These are phyloP conservation scores for Aphis gossypii DNA, from an alignment of 1,140 invertebrate species.

Conservation along the genomic window DNA sequence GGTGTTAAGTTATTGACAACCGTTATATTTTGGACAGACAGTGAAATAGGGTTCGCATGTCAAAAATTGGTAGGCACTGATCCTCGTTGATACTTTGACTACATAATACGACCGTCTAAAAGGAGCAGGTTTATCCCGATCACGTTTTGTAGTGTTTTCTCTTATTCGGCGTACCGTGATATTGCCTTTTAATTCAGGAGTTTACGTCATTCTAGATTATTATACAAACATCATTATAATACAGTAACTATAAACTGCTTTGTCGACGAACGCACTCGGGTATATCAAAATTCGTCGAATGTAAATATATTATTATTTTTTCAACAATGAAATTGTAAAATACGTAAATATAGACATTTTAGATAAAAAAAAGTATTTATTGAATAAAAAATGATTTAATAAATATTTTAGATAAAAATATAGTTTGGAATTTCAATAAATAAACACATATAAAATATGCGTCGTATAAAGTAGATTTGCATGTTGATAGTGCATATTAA, in stretches of 20 bases:
- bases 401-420: not conserved
- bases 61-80: constrained; percentile 10
- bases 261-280: not conserved
- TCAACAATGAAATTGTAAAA: not conserved
- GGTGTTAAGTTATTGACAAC: constrained; percentile 35
- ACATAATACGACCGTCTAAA: constrained; percentile 19
- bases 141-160: constrained; percentile 17
- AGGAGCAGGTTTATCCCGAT: not conserved
- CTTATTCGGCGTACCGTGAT: not conserved
- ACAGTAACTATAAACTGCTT: not conserved
- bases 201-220: constrained; percentile 24
- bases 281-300: not conserved
- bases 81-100: constrained; percentile 39
- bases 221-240: constrained; percentile 27
- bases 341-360: not conserved
- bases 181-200: constrained; percentile 20
- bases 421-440: not conserved
- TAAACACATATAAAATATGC: not conserved
- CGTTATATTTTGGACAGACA: constrained; percentile 29
- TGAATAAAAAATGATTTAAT: not conserved
- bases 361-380: not conserved
- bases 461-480: not conserved
- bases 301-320: not conserved
- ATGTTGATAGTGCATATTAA: not conserved
- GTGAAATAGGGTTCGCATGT: not conserved